These are phyloP conservation scores for Drosophila guanche DNA, from an alignment of 1,140 invertebrate genomes.

Conservation along the genomic window DNA sequence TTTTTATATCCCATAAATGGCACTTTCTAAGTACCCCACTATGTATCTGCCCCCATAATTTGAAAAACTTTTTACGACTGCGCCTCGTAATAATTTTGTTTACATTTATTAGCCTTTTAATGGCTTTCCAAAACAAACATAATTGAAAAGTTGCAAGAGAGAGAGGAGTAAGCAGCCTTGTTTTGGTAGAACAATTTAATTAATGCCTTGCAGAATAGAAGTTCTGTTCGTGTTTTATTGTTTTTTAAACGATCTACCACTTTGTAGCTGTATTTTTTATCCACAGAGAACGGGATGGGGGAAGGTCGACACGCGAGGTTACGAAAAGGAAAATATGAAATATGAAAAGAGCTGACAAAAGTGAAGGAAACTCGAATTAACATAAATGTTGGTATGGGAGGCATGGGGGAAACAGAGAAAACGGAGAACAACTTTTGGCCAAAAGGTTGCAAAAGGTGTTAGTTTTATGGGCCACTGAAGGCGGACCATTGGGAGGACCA, in stretches of 20 bases:
- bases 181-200: slow-evolving; percentile 78
- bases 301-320: slow-evolving; percentile 55
- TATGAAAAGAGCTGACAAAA: slow-evolving; percentile 63
- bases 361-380: slow-evolving; percentile 71
- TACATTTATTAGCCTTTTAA: slow-evolving; percentile 67
- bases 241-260: slow-evolving; percentile 82
- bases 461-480: slow-evolving; percentile 32
- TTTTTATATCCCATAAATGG: slow-evolving; percentile 8
- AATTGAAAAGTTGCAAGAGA: slow-evolving; percentile 55
- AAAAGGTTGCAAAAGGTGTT: slow-evolving; percentile 67
- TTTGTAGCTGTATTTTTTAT: slow-evolving; percentile 60
- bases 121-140: slow-evolving; percentile 29
- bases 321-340: slow-evolving; percentile 60
- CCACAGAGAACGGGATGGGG: background rate
- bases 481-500: background rate
- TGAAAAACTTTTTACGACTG: slow-evolving; percentile 23
- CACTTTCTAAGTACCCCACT: background rate
- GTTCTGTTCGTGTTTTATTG: slow-evolving; percentile 75
- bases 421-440: slow-evolving; percentile 44
- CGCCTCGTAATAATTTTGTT: slow-evolving; percentile 42
- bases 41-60: slow-evolving; percentile 15
- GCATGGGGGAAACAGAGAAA: slow-evolving; percentile 15
- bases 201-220: slow-evolving; percentile 55
- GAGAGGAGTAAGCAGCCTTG: slow-evolving; percentile 18
- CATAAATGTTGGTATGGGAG: slow-evolving; percentile 60